Conservation (phyloP, 2,888 invertebrate species). For the Trypoxylon attenuatum region DNA sequence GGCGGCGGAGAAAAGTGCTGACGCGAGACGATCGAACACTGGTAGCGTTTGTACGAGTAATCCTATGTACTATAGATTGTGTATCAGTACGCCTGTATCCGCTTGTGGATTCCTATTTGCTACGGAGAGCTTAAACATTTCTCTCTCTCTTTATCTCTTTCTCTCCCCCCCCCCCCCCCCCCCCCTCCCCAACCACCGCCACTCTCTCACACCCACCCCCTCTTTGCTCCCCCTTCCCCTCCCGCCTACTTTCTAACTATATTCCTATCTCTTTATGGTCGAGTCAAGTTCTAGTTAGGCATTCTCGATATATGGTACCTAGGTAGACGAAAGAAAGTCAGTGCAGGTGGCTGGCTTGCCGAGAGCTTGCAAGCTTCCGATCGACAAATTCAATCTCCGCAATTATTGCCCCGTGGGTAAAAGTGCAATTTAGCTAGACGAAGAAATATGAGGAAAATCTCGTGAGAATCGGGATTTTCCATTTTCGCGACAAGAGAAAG, state of each 20-base stretch:
- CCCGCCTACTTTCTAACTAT: background rate
- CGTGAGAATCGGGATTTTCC: too few relatives aligned
- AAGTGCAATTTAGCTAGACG: too few relatives aligned
- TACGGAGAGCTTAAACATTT: conserved; percentile 37
- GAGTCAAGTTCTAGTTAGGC: background rate
- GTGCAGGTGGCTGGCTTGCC: background rate
- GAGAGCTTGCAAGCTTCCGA: conserved; percentile 25
- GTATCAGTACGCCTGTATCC: conserved; percentile 51
- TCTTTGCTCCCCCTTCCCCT: background rate
- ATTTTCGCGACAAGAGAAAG: too few relatives aligned
- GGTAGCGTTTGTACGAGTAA: conserved; percentile 58
- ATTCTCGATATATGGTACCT: background rate
- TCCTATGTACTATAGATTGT: conserved; percentile 57
- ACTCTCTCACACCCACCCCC: too few relatives aligned
- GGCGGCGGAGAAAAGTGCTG: conserved; percentile 10
- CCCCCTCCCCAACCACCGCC: background rate
- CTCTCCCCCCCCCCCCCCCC: background rate
- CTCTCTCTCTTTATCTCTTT: too few relatives aligned
- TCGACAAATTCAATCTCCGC: conserved; percentile 1
- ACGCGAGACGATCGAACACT: conserved; percentile 19
- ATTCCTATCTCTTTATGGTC: conserved; percentile 25
- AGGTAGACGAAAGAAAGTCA: background rate
- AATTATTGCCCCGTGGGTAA: too few relatives aligned
- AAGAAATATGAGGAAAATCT: too few relatives aligned
- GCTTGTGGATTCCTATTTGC: conserved; percentile 53